Evolutionary conservation across 2,888 invertebrate genomes (phyloP).

Genomic region (Silvanus unidentatus): DNA sequence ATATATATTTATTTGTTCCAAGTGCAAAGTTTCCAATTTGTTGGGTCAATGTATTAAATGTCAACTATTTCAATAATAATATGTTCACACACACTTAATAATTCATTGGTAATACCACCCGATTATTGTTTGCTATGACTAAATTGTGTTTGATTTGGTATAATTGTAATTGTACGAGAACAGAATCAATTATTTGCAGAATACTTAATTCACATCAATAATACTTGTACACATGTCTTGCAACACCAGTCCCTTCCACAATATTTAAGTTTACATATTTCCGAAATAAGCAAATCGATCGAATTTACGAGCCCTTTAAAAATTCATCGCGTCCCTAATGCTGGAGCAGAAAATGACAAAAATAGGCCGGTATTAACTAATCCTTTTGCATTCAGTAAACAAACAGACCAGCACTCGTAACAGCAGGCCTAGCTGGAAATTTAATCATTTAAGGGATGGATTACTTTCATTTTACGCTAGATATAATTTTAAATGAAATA

Average conservation of each 20-base stretch:
- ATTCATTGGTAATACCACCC: too few species aligned
- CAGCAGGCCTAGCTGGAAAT: slow-evolving; percentile 31
- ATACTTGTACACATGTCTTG: neutral
- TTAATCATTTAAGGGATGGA: slow-evolving; percentile 34
- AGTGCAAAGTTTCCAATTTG: too few species aligned
- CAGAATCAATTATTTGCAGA: too few species aligned
- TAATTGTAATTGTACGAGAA: too few species aligned
- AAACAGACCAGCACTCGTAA: slow-evolving; percentile 3
- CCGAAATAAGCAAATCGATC: neutral
- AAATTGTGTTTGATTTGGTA: too few species aligned
- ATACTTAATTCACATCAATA: neutral
- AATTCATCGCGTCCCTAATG: slow-evolving; percentile 7
- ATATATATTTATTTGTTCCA: too few species aligned
- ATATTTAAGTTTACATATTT: too few species aligned
- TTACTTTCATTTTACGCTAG: slow-evolving; percentile 35
- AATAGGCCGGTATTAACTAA: slow-evolving; percentile 10
- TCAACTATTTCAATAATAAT: too few species aligned
- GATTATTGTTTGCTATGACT: too few species aligned
- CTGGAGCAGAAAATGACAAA: slow-evolving; percentile 9
- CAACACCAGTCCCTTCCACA: too few species aligned
- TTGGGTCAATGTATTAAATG: too few species aligned
- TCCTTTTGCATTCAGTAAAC: slow-evolving; percentile 15
- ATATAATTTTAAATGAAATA: slow-evolving; percentile 22
- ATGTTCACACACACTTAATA: too few species aligned
- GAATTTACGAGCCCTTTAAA: slow-evolving; percentile 3